Percentiles rank a stretch among this genome's conserved stretches.
phyloP scores from a whole-genome alignment of 2,113 vertebrate species.

The Heterotilapia buettikoferi region DNA sequence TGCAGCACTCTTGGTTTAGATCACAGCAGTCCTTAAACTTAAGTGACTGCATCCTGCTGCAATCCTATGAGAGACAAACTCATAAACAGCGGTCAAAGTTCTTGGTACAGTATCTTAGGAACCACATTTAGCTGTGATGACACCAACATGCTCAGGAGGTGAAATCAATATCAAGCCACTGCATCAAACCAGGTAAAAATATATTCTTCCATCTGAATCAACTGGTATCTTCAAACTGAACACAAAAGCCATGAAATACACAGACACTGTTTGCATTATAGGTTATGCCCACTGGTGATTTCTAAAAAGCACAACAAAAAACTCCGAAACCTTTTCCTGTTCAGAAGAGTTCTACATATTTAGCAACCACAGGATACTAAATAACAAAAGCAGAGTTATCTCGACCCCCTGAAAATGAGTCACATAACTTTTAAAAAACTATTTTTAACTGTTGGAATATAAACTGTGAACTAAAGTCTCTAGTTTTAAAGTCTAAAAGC shows the following conservation, averaged over 20 bases:
- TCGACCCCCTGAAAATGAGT: rapidly evolving
- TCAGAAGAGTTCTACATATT: neutral
- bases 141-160: neutral
- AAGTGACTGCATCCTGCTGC: neutral
- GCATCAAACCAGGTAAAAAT: neutral
- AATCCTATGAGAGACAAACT: neutral
- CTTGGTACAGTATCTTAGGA: neutral
- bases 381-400: neutral
- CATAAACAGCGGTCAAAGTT: neutral
- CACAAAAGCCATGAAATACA: neutral
- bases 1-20: neutral
- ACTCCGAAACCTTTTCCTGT: neutral
- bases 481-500: neutral
- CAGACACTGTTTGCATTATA: neutral
- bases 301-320: neutral
- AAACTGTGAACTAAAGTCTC: neutral
- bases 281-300: neutral
- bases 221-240: neutral
- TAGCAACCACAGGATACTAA: neutral
- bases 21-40: neutral
- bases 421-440: neutral
- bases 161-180: neutral
- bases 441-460: neutral
- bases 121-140: neutral
- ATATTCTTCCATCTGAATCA: neutral